phyloP scores from a whole-genome alignment of 2,888 invertebrate species.

The Parnassius mnemosyne region DNA sequence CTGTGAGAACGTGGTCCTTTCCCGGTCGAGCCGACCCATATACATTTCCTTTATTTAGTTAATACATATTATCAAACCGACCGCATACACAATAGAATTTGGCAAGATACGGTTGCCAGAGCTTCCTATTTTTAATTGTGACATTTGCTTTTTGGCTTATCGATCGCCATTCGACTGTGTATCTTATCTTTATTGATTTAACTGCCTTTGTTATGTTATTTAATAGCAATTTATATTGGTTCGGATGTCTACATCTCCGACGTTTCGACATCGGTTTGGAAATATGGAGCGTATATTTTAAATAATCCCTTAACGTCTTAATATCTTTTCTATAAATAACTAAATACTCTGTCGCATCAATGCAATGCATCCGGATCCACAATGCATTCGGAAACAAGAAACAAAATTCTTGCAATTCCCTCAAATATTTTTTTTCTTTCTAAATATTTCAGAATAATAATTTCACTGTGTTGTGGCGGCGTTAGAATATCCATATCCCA shows the following conservation, averaged over 20 bases:
- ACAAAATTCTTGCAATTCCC: too few species aligned
- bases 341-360: too few species aligned
- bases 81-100: slow-evolving; percentile 44
- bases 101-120: slow-evolving; percentile 44
- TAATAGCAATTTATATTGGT: background rate
- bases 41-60: slow-evolving; percentile 4
- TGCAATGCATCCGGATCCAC: too few species aligned
- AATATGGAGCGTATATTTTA: slow-evolving; percentile 2
- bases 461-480: too few species aligned
- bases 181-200: background rate
- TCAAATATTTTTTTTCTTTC: too few species aligned
- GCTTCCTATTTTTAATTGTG: slow-evolving; percentile 38
- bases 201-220: slow-evolving; percentile 1
- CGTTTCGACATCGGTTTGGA: slow-evolving; percentile 7
- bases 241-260: background rate
- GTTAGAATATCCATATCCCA: too few species aligned
- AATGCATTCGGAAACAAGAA: too few species aligned
- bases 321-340: background rate
- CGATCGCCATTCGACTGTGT: background rate
- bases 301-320: background rate
- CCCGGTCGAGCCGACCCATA: too few species aligned
- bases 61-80: slow-evolving; percentile 19
- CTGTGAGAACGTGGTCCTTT: too few species aligned
- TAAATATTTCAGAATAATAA: too few species aligned
- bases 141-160: slow-evolving; percentile 30